Evolutionary conservation across 2,113 vertebrate genomes (phyloP), one percentile per base, ranked within the genome.

Genomic region (Eulacestoma nigropectus): DNA sequence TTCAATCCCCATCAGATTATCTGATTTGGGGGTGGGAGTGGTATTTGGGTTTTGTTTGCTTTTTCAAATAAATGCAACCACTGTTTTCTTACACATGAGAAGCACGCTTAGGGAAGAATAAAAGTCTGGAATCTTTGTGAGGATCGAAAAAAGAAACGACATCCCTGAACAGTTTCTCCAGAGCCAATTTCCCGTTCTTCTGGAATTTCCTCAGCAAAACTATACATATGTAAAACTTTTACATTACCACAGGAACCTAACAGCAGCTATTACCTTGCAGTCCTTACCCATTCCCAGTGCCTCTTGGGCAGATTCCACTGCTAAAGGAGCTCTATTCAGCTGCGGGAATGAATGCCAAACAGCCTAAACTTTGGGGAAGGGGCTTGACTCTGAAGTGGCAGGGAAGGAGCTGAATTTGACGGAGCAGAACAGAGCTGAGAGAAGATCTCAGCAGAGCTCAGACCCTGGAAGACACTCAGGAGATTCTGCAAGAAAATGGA

Each of bases 361-460:
- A 42, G 52, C 7, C 32, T 11, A 33, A 46, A 37, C 42, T 47
- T n/a, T 9, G 57, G 20, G 33, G 13, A 57, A 62, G 23, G 33
- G 26, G 3, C 21, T 79, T 41, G 20, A 30, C 53, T 74, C n/a
- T 63, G 21, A 46, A 39, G 17, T 30, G 29, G 10, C 30, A 81
- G 37, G 10, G 39, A 79, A 74, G 27, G 35, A 89, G 67, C 35
- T 52, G 41, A 70, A 65, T 68, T 77, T 37, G 30, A 25, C 1
- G 2, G 47, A 63, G 35, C 8, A 50, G 56, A 56, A 52, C 33
- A 50, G 39, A 74, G 44, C 37, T 14, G 5, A 80, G 56, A 29
- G 3, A 4, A 84, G 55, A 0, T 0, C 55, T 50, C 59, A 55
- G 0, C 0, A 2, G 33, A 77, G 52, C 33, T 41, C 33, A 64